Evolutionary conservation across 92 coral and sea anemone genomes (phyloP).

Genomic region (Galaxea fascicularis): DNA sequence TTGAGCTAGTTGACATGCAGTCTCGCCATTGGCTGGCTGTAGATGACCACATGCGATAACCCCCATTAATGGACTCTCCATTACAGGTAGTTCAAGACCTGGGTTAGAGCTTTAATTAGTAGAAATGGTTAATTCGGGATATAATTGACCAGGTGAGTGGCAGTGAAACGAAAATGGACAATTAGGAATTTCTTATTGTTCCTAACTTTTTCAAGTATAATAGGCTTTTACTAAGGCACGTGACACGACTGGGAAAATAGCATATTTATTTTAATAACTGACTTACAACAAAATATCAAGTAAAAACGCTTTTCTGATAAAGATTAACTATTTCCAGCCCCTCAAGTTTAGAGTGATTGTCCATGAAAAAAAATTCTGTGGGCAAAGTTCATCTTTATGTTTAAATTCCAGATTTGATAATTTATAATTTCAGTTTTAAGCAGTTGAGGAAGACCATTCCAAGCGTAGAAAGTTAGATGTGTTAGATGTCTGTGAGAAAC

Average conservation of each 20-base stretch:
- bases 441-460: not conserved
- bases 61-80: not conserved
- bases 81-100: not conserved
- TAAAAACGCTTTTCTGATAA: not conserved
- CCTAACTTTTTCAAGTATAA: not conserved
- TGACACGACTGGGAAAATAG: not conserved
- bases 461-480: not conserved
- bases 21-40: no score
- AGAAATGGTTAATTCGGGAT: not conserved
- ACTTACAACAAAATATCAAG: not conserved
- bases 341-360: not conserved
- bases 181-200: not conserved
- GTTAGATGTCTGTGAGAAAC: not conserved
- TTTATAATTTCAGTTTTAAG: not conserved
- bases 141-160: slow-evolving; percentile 2
- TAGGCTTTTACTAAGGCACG: not conserved
- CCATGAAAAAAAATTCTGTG: not conserved
- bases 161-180: not conserved
- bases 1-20: no score
- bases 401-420: no score
- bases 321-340: not conserved
- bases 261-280: not conserved
- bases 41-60: no score
- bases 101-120: not conserved
- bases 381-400: not conserved